These are phyloP conservation scores for Ceuthmochares aereus DNA, from an alignment of 2,113 vertebrate species.

Conservation along the genomic window DNA sequence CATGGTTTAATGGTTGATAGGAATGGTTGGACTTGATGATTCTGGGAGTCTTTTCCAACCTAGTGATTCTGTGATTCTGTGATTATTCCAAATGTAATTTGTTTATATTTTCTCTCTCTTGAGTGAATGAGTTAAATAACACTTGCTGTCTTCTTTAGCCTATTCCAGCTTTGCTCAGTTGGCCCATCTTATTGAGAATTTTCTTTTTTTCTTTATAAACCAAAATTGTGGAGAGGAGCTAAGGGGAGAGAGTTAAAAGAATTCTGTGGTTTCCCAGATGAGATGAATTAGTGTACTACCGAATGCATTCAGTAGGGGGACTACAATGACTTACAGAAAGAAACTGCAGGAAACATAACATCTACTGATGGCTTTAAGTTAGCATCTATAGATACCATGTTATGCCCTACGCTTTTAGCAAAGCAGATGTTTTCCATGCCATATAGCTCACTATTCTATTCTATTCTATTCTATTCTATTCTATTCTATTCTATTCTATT, in stretches of 20 bases:
- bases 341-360: neutral
- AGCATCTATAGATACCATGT: too few relatives aligned
- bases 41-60: too few relatives aligned
- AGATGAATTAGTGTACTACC: neutral
- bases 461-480: too few relatives aligned
- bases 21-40: too few relatives aligned
- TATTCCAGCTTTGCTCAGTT: neutral
- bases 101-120: neutral
- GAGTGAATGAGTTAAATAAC: neutral
- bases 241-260: neutral
- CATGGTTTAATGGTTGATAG: too few relatives aligned
- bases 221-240: neutral
- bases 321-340: neutral
- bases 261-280: neutral
- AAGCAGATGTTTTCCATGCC: neutral
- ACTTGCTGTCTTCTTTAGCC: neutral
- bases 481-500: too few relatives aligned
- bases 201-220: neutral
- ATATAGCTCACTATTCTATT: neutral
- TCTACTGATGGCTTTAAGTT: neutral
- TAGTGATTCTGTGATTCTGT: neutral
- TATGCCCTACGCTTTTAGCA: neutral
- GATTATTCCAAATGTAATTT: neutral
- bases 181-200: neutral
- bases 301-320: neutral